Base-by-base conservation (phyloP, 2,797 vertebrate species). In the Labroides dimidiatus region DNA sequence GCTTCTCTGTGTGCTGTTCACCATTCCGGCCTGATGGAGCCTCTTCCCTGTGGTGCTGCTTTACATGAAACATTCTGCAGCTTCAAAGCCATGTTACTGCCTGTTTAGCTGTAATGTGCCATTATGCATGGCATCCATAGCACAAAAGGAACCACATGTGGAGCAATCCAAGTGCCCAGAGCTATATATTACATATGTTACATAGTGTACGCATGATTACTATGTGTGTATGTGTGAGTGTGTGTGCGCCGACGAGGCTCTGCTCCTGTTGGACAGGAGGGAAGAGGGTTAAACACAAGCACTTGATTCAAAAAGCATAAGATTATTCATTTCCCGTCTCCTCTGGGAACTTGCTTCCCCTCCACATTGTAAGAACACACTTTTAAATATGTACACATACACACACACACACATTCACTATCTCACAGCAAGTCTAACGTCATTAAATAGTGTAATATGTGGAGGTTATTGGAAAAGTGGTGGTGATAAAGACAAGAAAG, bases 101-200 rank as follows among this genome's bases (percentile, higher is more conserved):
- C 87, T 85, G 75, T 86, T 91, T 87, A 88, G 80, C 68, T 43
- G 49, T 90, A 90, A 90, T 91, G 78, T 87, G 81, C 86, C 80
- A 87, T 91, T 90, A 88, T 85, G 80, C 81, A 74, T 88, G 86
- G 85, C 87, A 80, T 85, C 76, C 79, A 66, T 69, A 80, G 64
- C 75, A 84, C 81, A 87, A 91, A 81, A 65, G 71, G 79, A 91
- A 89, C 86, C 90, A 91, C 86, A 92, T 92, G 90, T 91, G 85
- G 82, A 81, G 82, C 65, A 30, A 74, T 71, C 54, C 50, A 56
- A 73, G 68, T 69, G 79, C 89, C 80, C 77, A 64, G 21, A 84
- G 88, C 84, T 84, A 90, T 88, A 89, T 78, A 80, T 87, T 89
- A 88, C 82, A 87, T 81, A 87, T 82, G 88, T 84, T 80, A 68